Evolutionary conservation across 2,888 invertebrate species (phyloP), one percentile per base, ranked within the genome.

Genomic region (Eurytoma adleriae): DNA sequence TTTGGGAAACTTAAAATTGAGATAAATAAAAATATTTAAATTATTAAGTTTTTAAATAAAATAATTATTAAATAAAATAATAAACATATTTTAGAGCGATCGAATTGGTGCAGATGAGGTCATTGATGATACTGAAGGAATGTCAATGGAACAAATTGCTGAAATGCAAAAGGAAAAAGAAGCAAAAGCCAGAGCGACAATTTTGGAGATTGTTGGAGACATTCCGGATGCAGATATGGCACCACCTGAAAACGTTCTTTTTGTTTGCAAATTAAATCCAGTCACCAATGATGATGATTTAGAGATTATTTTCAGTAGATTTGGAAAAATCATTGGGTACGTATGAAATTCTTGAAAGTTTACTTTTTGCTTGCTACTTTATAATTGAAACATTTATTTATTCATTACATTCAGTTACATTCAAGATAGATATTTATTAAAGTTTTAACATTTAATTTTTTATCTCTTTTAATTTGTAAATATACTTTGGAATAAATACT

Each of bases 251-350:
- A 99, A 99, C 92, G 99, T 99, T 2, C 92, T 99, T 0, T 99
- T 99, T 92, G 98, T 99, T 50, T 99, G 99, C 91, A 99, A 99
- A 92, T 92, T 99, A 24, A 99, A 99, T 92, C 99, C 99, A 0
- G 98, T 99, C 0, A 99, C 99, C 0, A 97, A 95, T 13, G 98
- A 98, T 90, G 99, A 99, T 87, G 98, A 99, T 91, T 92, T 99
- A 82, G 98, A 99, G 92, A 97, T 99, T 30, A 99, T 99, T 85
- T 99, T 99, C 89, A 97, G 98, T 86, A 93, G 99, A 83, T 99
- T 99, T 92, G 99, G 99, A 4, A 95, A 94, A 91, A 97, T 99
- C 83, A 94, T 96, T 66, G 92, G 93, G 92, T 94, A 90, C 77
- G 88, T 78, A 78, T 56, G 72, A 24, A 75, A 59, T 61, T 13